Base-by-base conservation (phyloP, 1,140 invertebrate genomes). In the Magallana ariakensis region DNA sequence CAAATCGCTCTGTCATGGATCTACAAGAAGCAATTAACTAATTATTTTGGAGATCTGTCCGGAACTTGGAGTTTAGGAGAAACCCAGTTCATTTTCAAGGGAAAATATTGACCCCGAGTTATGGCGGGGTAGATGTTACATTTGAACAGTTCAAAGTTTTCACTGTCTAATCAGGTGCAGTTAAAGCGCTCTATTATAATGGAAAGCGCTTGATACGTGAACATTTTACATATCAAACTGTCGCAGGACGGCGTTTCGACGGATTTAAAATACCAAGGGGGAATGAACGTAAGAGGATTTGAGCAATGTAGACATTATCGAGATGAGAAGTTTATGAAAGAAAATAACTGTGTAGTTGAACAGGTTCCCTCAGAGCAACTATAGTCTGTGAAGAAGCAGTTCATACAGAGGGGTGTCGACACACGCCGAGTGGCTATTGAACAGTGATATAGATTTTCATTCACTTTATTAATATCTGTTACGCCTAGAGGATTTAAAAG, bases 201-300 rank as follows among this genome's bases (percentile, higher is more conserved):
- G 66, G 66, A 75, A 26, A 26, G 66, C 33, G 33, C 33, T 75
- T 22, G 66, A 75, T 75, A 75, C 66, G 66, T 75, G 66, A 75
- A 75, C n/a, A 75, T 75, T 75, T 75, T 75, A 75, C 22, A 33
- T 75, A 75, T 75, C 66, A 75, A 75, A 75, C 66, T 26, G 66
- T 26, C 66, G 11, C 26, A 26, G 66, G 9, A 26, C 66, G 22
- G 66, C 22, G 66, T 75, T 75, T 75, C 66, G 66, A 75, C 66
- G 66, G 66, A 33, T 26, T 75, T 75, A 26, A 75, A 75, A 75
- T 75, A 75, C 66, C 66, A 75, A 75, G 33, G 66, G 33, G 33
- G 26, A 75, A 75, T 75, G 66, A 75, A 75, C 33, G 66, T 75
- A 75, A 75, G 66, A 75, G 66, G 66, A 75, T 75, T 75, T 75